These are phyloP conservation scores for Scrobipalpa costella DNA, from an alignment of 2,888 invertebrate species.

Conservation along the genomic window DNA sequence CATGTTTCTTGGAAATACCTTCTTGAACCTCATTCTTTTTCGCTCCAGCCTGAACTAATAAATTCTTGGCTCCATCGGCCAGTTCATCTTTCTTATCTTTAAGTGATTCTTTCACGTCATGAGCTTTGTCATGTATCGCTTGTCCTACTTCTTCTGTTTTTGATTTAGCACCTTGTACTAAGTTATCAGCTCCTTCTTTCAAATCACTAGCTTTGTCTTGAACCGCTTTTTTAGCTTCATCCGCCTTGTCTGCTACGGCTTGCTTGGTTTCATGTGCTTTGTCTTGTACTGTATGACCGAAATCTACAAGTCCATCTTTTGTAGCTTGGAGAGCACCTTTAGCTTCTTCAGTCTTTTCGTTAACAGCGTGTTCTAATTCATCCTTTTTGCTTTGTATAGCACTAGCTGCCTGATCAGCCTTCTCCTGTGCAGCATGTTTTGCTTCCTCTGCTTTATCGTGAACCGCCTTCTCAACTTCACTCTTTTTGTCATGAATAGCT, in stretches of 20 bases:
- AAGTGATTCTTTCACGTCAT: constrained; percentile 47
- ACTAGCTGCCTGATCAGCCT: constrained; percentile 41
- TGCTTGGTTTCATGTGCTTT: constrained; percentile 36
- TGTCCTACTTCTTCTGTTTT: constrained; percentile 36
- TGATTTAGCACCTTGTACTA: constrained; percentile 33
- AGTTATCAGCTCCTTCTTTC: constrained; percentile 24
- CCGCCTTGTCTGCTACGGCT: constrained; percentile 35
- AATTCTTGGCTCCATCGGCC: constrained; percentile 47
- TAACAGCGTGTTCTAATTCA: constrained; percentile 39
- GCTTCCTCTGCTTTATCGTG: constrained; percentile 42
- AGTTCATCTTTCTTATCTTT: constrained; percentile 57
- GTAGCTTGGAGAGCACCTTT: constrained; percentile 40
- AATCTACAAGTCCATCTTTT: constrained; percentile 31
- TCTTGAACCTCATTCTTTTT: constrained; percentile 44
- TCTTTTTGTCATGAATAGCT: constrained; percentile 42
- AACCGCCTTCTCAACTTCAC: constrained; percentile 42
- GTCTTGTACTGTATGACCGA: constrained; percentile 40
- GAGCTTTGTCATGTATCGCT: constrained; percentile 39
- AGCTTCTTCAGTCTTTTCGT: constrained; percentile 36
- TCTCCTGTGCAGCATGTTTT: constrained; percentile 6
- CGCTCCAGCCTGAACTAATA: constrained; percentile 42
- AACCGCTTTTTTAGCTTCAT: constrained; percentile 36
- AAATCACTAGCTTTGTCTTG: constrained; percentile 24
- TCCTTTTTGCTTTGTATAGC: constrained; percentile 45
- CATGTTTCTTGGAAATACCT: constrained; percentile 39